Evolutionary conservation across 2,888 invertebrate genomes (phyloP), one percentile per base, ranked within the genome.

Genomic region (Brachylomia viminalis): DNA sequence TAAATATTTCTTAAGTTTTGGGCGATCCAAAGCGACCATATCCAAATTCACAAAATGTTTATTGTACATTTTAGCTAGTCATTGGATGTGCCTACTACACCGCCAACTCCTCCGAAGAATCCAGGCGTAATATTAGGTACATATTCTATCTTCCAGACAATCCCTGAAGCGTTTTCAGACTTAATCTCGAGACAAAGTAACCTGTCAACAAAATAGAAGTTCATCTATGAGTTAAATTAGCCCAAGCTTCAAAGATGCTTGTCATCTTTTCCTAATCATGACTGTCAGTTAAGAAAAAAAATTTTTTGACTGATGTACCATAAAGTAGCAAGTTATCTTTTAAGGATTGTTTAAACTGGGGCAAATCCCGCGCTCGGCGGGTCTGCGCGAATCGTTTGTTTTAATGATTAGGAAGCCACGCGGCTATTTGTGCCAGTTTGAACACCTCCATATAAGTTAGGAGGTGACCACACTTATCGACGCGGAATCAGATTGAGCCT

Each of bases 231-330:
- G n/a, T 66, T 33, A 17, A 58, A 75, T 52, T 52, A 10, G 4
- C 30, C 23, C 33, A 0, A 65, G 52, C n/a, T 8, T 6, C 33
- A 42, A 67, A 79, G 42, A 27, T 78, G 79, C 73, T 20, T 33
- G 66, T 78, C 77, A 78, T 71, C 58, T 1, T 30, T 27, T 27
- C 27, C 33, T 72, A 47, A 79, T 78, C 71, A 65, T 38, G 8
- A 38, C 38, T 17, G 71, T 52, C 65, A 30, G n/a, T 15, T 7
- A 15, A 20, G 49, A 78, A 49, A 56, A 78, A 65, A 13, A 11
- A 2, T 42, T 67, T n/a, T 59, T 38, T 65, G 64, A 58, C 1
- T 52, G 33, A 49, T 64, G 56, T 49, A 42, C n/a, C 38, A 49
- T 42, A 20, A 11, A 62, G 7, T 30, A 30, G 45, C 20, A 23